phyloP scores from a whole-genome alignment of 2,113 vertebrate genomes.

The Forbesichthys papilliferus region DNA sequence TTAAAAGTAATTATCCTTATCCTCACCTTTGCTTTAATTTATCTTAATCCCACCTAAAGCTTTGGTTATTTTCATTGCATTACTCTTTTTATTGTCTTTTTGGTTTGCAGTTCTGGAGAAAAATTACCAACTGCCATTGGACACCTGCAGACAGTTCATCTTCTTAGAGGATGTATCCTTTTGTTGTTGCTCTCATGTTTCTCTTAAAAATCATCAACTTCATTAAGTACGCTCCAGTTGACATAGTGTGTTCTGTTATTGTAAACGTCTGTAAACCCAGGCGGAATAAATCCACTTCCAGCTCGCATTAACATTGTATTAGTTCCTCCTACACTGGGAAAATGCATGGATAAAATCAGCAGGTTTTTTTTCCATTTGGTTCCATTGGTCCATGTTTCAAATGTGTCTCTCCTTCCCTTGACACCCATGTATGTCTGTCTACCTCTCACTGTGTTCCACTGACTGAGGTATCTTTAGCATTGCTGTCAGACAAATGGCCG shows the following conservation, averaged over 20 bases:
- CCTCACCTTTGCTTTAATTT: constrained; percentile 35
- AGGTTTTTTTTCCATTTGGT: too few species aligned
- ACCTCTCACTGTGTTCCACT: constrained; percentile 4
- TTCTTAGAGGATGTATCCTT: constrained; percentile 79
- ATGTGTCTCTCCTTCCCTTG: neutral
- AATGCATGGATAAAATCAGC: too few species aligned
- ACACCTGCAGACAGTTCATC: constrained; percentile 78
- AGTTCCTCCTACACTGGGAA: too few species aligned
- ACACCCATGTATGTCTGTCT: constrained; percentile 10
- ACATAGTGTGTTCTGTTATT: neutral
- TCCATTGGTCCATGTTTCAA: neutral
- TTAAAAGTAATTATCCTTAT: constrained; percentile 31
- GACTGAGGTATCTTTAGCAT: constrained; percentile 48
- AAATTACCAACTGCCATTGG: constrained; percentile 75
- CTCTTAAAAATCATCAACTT: neutral
- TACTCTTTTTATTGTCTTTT: constrained; percentile 5
- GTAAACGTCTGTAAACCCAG: too few species aligned
- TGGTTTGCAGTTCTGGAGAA: constrained; percentile 66
- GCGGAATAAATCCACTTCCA: too few species aligned
- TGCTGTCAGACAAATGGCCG: constrained; percentile 65
- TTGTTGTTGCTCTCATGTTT: neutral
- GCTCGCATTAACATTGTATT: too few species aligned
- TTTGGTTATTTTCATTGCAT: neutral
- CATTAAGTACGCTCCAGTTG: neutral
- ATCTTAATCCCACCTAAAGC: constrained; percentile 27